Evolutionary conservation across 2,113 vertebrate species (phyloP).

Genomic region (Microtus oregoni): DNA sequence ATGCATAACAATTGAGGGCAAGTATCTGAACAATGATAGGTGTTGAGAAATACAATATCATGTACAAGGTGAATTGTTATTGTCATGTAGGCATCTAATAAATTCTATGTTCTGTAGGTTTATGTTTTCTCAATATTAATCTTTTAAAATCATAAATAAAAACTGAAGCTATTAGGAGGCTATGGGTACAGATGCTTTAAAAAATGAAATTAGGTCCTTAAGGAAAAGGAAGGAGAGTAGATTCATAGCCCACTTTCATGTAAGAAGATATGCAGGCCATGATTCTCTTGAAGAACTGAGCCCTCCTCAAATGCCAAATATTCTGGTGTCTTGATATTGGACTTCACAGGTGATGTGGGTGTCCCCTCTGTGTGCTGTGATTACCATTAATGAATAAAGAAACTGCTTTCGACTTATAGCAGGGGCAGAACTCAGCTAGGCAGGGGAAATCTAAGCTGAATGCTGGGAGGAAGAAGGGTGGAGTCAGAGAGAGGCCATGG

Average conservation of each 20-base stretch:
- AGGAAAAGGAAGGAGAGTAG: neutral
- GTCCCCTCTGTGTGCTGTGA: too few relatives aligned
- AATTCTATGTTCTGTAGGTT: neutral
- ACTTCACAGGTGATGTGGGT: too few relatives aligned
- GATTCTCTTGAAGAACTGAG: neutral
- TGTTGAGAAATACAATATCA: neutral
- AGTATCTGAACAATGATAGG: neutral
- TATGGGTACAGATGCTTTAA: neutral
- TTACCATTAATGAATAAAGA: too few relatives aligned
- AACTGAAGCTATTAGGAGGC: neutral
- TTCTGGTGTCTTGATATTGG: neutral
- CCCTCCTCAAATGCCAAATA: neutral
- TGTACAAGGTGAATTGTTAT: neutral
- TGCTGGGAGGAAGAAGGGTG: too few relatives aligned
- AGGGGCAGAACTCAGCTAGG: too few relatives aligned
- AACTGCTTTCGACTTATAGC: too few relatives aligned
- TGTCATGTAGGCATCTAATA: neutral
- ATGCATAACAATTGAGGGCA: neutral
- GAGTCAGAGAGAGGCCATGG: too few relatives aligned
- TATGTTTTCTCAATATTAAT: neutral
- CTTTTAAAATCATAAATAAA: neutral
- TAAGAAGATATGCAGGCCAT: neutral
- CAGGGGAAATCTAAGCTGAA: too few relatives aligned
- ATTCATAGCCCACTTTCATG: neutral
- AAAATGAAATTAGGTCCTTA: neutral